Base-by-base conservation (phyloP, 2,113 vertebrate genomes). In the Ondatra zibethicus region DNA sequence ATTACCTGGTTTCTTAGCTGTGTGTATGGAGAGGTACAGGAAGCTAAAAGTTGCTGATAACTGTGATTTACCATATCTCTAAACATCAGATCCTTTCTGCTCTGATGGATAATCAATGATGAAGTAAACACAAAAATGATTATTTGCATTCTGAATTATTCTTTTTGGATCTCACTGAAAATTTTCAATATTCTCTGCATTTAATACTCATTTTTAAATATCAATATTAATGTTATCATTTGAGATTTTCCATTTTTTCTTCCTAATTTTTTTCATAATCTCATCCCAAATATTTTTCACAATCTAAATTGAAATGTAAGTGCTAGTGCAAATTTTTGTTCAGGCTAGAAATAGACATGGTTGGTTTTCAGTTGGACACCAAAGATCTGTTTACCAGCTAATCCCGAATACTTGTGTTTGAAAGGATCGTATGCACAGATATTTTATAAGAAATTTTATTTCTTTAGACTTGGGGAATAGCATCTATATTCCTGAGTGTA, bases 131-230 rank as follows among this genome's bases (percentile, higher is more conserved):
- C 4, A 96, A 93, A 65, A 87, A 92, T 93, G 78, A 70, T 23
- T 85, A 82, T 97, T 96, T 93, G 10, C 36, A 39, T 95, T 93
- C 42, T 68, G 42, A 68, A 12, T 42, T 33, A 33, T 80, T 76
- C 47, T 88, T 97, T 93, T 92, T 58, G 52, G n/a, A 72, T 94
- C 4, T 45, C 58, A 91, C 23, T 92, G 33, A 33, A 58, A 66
- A 65, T 87, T 96, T 88, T 39, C 66, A 94, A 19, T 81, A 12
- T 78, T 95, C 27, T 82, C 66, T 91, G 76, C 11, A 42, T 89
- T 86, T 95, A 39, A 39, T 86, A 89, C 84, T 94, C n/a, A 91
- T 81, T 89, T 87, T 96, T 92, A 87, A 87, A 72, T 95, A 93
- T 92, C 10, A 75, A 39, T 47, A 89, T 80, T 94, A 58, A 95